Percentiles rank a stretch among this genome's conserved stretches.
Conservation (phyloP, 2,888 invertebrate genomes). For the Brachypterus glaber region DNA sequence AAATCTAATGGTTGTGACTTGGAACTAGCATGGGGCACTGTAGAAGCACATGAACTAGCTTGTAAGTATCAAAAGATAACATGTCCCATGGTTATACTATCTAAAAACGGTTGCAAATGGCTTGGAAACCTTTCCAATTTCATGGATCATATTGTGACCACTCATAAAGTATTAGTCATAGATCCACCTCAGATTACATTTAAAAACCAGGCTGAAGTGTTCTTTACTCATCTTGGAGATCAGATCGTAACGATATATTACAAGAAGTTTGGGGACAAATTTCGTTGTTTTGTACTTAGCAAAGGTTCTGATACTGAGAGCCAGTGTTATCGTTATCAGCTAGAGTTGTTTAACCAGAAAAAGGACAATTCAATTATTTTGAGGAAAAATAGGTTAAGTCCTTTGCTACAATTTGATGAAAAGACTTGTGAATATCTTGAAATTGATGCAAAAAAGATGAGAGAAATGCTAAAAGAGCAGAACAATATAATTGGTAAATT, state of each 20-base stretch:
- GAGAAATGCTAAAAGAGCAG: conserved; percentile 16
- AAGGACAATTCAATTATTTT: conserved; percentile 22
- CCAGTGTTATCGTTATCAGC: conserved; percentile 22
- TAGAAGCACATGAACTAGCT: conserved; percentile 19
- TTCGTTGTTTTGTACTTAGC: conserved; percentile 17
- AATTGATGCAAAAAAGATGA: conserved; percentile 17
- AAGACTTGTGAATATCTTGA: conserved; percentile 4
- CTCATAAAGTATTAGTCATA: conserved; percentile 16
- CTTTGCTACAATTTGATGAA: conserved; percentile 14
- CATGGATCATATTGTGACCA: conserved; percentile 18
- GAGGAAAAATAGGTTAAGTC: conserved; percentile 19
- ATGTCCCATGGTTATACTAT: conserved; percentile 19
- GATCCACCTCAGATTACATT: conserved; percentile 16
- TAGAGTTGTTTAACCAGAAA: conserved; percentile 20
- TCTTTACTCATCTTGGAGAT: conserved; percentile 18
- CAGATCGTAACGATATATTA: conserved; percentile 16
- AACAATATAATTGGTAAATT: conserved; percentile 16
- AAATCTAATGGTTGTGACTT: conserved; percentile 20
- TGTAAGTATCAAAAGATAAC: conserved; percentile 18
- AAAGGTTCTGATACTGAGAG: conserved; percentile 21
- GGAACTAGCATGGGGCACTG: conserved; percentile 17
- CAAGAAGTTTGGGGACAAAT: conserved; percentile 14
- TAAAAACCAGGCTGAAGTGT: conserved; percentile 10
- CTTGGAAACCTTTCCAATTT: conserved; percentile 16
- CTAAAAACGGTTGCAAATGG: conserved; percentile 17